Evolutionary conservation across 2,888 invertebrate species (phyloP).

Genomic region (Asteroscopus sphinx): DNA sequence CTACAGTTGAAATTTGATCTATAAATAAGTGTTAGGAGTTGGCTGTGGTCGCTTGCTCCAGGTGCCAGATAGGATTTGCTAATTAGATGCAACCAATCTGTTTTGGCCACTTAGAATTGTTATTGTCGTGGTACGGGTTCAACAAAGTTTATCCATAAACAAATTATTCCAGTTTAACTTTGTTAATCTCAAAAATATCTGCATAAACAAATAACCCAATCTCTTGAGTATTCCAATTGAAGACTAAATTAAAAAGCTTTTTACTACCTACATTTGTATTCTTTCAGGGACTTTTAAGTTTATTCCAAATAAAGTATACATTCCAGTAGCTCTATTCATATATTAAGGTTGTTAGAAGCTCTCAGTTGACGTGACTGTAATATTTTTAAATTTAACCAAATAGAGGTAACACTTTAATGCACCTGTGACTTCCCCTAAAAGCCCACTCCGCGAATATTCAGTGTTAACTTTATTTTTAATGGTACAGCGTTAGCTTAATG

Average conservation of each 20-base stretch:
- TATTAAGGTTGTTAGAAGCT: constrained; percentile 54
- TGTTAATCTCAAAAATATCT: no score
- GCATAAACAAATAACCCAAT: no score
- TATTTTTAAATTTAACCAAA: constrained; percentile 82
- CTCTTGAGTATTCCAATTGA: no score
- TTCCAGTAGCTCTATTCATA: constrained; percentile 39
- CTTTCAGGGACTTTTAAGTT: constrained; percentile 17
- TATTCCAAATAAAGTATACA: constrained; percentile 43
- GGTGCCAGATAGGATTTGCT: constrained; percentile 40
- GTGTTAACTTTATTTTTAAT: constrained; percentile 83
- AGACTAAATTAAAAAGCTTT: background rate
- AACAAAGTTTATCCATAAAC: background rate
- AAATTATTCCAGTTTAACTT: background rate
- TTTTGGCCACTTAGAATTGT: constrained; percentile 15
- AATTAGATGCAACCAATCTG: constrained; percentile 37
- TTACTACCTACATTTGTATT: constrained; percentile 12
- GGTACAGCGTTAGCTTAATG: constrained; percentile 83
- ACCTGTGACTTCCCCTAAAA: constrained; percentile 85
- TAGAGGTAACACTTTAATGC: constrained; percentile 80
- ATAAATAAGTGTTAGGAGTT: constrained; percentile 45
- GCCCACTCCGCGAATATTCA: constrained; percentile 80
- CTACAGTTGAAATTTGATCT: constrained; percentile 27
- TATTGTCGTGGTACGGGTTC: constrained; percentile 8
- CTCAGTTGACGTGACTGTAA: constrained; percentile 63
- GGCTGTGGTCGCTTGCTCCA: constrained; percentile 30